Percentiles rank a stretch among this genome's conserved stretches.
phyloP scores from a whole-genome alignment of 1,140 invertebrate species.

The Oppia nitens region DNA sequence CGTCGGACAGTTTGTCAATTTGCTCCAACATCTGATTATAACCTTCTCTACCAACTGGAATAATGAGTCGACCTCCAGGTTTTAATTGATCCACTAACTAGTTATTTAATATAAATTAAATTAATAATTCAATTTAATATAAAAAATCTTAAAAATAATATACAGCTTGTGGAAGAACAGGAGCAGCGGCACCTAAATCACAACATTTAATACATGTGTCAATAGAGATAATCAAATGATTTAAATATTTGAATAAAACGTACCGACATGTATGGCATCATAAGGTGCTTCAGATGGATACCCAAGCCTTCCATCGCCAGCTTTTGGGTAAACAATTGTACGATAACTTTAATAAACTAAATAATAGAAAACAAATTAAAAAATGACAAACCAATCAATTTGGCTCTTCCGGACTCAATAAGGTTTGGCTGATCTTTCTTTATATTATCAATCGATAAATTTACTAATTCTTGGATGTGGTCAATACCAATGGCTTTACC shows the following conservation, averaged over 20 bases:
- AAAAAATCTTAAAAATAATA: background rate
- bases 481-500: constrained; percentile 76
- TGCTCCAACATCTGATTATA: constrained; percentile 62
- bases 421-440: constrained; percentile 50
- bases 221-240: background rate
- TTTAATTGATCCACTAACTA: constrained; percentile 51
- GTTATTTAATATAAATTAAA: constrained; percentile 12
- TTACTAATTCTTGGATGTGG: constrained; percentile 70
- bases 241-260: constrained; percentile 47
- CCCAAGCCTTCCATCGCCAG: constrained; percentile 69
- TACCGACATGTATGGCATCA: constrained; percentile 86
- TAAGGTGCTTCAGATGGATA: constrained; percentile 53
- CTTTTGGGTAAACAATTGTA: constrained; percentile 21
- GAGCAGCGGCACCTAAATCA: constrained; percentile 1
- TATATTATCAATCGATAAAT: constrained; percentile 56
- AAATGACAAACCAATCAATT: constrained; percentile 45
- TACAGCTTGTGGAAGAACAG: constrained; percentile 14
- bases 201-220: constrained; percentile 7
- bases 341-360: background rate
- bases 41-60: constrained; percentile 70
- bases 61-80: constrained; percentile 68
- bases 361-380: background rate
- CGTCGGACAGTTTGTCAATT: constrained; percentile 72
- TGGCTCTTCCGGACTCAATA: constrained; percentile 42
- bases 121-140: constrained; percentile 4